Conservation (phyloP, 2,113 vertebrate genomes). For the Microtus richardsoni region DNA sequence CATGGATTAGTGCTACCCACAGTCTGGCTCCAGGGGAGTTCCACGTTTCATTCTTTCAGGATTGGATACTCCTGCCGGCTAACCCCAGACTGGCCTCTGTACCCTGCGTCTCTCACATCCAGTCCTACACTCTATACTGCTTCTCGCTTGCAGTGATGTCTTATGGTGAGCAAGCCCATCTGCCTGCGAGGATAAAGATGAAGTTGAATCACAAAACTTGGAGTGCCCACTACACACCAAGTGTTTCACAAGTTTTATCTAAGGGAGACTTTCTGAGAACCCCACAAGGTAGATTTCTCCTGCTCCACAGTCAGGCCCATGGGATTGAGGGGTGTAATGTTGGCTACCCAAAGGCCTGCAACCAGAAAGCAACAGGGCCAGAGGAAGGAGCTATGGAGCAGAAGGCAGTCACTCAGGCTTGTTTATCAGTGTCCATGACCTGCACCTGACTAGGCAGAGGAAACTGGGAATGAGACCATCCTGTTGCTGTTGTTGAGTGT, state of each 20-base stretch:
- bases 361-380: background rate
- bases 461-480: rapidly evolving
- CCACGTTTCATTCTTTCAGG: background rate
- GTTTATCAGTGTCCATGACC: background rate
- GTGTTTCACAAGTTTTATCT: background rate
- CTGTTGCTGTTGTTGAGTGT: rapidly evolving
- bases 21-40: background rate
- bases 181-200: background rate
- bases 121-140: rapidly evolving
- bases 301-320: background rate
- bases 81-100: background rate
- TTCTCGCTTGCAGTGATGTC: rapidly evolving
- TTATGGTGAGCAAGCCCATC: background rate
- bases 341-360: background rate
- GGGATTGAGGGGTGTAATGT: background rate
- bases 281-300: background rate
- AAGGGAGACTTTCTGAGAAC: background rate
- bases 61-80: background rate
- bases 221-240: background rate
- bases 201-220: background rate
- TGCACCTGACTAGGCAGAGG: background rate
- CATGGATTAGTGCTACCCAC: rapidly evolving
- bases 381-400: background rate
- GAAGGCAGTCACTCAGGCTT: background rate
- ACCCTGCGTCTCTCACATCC: rapidly evolving